A percentile compares a stretch with the other conserved stretches of the same genome.
phyloP scores from a whole-genome alignment of 2,888 invertebrate genomes.

The Notocelia uddmanniana region DNA sequence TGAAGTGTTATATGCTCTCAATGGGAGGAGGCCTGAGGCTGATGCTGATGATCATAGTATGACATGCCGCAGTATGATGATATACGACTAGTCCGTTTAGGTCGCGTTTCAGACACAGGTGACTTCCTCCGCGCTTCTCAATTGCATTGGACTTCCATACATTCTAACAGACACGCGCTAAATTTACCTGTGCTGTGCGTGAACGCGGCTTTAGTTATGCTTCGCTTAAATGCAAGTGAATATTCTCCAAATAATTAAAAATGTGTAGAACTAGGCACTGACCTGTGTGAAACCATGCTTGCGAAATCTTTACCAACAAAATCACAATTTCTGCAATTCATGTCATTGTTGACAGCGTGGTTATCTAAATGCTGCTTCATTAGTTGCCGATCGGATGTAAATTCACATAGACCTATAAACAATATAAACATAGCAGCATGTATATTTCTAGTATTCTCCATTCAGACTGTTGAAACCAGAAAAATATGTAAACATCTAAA shows the following conservation, averaged over 20 bases:
- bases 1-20: too few relatives aligned
- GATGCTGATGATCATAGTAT: too few relatives aligned
- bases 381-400: slow-evolving; percentile 41
- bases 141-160: too few relatives aligned
- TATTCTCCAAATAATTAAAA: neutral
- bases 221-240: neutral
- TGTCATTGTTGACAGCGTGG: slow-evolving; percentile 62
- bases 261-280: slow-evolving; percentile 30
- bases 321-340: slow-evolving; percentile 64
- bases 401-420: slow-evolving; percentile 57
- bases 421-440: slow-evolving; percentile 1
- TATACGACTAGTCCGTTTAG: too few relatives aligned
- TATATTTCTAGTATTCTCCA: neutral
- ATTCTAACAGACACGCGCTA: too few relatives aligned
- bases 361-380: slow-evolving; percentile 57
- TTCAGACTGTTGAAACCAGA: neutral
- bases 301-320: slow-evolving; percentile 66
- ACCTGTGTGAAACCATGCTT: slow-evolving; percentile 67
- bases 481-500: too few relatives aligned
- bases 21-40: too few relatives aligned
- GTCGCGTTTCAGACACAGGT: too few relatives aligned
- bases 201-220: neutral
- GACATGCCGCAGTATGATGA: too few relatives aligned
- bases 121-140: too few relatives aligned
- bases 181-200: too few relatives aligned